Conservation (phyloP, 1,140 invertebrate genomes). For the Drosophila chauvacae region DNA sequence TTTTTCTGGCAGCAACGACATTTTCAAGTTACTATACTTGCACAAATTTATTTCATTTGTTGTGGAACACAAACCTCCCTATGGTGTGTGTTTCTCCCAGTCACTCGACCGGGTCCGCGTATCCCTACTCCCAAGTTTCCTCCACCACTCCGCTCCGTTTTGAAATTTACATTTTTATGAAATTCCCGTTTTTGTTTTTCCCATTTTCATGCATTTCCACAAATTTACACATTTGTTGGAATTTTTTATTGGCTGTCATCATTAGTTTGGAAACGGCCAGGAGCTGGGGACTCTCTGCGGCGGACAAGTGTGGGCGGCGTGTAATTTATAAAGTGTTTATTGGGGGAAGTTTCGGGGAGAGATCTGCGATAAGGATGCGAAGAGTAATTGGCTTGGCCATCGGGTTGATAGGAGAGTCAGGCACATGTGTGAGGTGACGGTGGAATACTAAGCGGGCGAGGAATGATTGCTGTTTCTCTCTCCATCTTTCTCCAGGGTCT, state of each 20-base stretch:
- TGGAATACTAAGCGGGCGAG: slow-evolving; percentile 12
- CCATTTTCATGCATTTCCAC: slow-evolving; percentile 55
- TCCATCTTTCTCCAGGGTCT: slow-evolving; percentile 1
- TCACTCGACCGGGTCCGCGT: slow-evolving; percentile 55
- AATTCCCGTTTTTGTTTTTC: slow-evolving; percentile 48
- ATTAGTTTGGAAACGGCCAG: slow-evolving; percentile 69
- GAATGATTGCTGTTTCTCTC: background rate
- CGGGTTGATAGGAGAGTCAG: slow-evolving; percentile 35
- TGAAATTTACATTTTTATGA: slow-evolving; percentile 69
- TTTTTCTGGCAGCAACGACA: slow-evolving; percentile 67
- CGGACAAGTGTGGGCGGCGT: slow-evolving; percentile 68
- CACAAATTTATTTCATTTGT: slow-evolving; percentile 75
- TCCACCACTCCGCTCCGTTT: slow-evolving; percentile 11
- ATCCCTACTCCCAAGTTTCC: slow-evolving; percentile 27
- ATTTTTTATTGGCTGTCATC: slow-evolving; percentile 81
- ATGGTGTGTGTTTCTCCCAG: slow-evolving; percentile 22
- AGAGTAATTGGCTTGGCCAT: slow-evolving; percentile 50
- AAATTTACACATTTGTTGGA: slow-evolving; percentile 79
- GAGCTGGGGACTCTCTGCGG: slow-evolving; percentile 11
- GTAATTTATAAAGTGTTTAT: slow-evolving; percentile 58
- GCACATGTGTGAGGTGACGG: slow-evolving; percentile 27
- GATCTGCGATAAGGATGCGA: slow-evolving; percentile 47
- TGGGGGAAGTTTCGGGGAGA: slow-evolving; percentile 29
- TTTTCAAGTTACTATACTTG: slow-evolving; percentile 69
- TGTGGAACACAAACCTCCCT: slow-evolving; percentile 30